Conservation (phyloP, 2,113 vertebrate genomes). For the Vulpes vulpes region DNA sequence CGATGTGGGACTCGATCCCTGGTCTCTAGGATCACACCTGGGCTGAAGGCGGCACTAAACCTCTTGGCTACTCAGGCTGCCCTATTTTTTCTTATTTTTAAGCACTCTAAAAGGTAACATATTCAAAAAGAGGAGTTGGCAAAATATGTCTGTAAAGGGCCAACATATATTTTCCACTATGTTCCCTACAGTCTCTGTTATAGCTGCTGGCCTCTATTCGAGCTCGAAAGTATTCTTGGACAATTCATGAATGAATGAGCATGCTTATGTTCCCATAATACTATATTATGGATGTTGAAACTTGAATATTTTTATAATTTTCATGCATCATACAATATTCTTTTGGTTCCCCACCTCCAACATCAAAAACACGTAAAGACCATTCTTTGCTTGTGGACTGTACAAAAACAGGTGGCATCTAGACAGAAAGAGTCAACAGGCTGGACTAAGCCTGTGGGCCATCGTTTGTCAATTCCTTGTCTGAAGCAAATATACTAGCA, state of each 20-base stretch:
- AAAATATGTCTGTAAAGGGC: neutral
- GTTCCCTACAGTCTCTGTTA: neutral
- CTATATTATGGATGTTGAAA: neutral
- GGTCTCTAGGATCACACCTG: no score
- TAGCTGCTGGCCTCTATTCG: neutral
- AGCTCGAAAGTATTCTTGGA: neutral
- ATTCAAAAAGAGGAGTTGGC: neutral
- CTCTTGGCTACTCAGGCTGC: no score
- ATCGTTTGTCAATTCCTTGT: neutral
- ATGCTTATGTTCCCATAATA: neutral
- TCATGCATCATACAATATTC: neutral
- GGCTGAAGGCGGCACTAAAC: no score
- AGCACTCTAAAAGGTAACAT: neutral
- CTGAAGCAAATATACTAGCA: neutral
- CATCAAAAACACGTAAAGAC: neutral
- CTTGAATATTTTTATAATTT: neutral
- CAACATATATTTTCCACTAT: neutral
- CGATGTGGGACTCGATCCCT: no score
- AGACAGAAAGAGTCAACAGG: neutral
- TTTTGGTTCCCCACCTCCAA: neutral
- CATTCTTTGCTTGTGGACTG: neutral
- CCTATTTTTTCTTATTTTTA: neutral
- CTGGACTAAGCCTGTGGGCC: neutral
- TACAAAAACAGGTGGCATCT: neutral
- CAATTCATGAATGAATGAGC: neutral